Conservation (phyloP, 2,888 invertebrate genomes). For the Euplagia quadripunctaria region DNA sequence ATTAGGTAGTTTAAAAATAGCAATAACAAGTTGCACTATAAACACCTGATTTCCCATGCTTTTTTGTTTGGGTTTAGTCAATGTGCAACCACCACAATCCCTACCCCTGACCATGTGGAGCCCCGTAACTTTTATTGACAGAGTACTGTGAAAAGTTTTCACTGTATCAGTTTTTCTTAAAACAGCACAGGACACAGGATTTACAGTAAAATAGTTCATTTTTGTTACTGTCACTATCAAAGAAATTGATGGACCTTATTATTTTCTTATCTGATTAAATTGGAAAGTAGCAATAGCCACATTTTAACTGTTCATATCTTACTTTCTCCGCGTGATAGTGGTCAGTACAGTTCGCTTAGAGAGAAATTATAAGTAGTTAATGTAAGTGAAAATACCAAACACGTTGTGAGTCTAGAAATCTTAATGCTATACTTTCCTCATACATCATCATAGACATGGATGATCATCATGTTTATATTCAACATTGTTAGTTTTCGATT, state of each 20-base stretch:
- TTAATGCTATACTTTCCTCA: background rate
- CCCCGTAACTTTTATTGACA: too few relatives aligned
- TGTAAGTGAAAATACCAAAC: background rate
- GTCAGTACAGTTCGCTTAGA: constrained; percentile 44
- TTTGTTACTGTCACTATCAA: background rate
- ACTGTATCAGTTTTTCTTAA: too few relatives aligned
- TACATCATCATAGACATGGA: background rate
- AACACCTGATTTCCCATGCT: too few relatives aligned
- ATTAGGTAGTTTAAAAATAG: too few relatives aligned
- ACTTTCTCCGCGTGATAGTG: constrained; percentile 47
- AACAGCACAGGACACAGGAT: too few relatives aligned
- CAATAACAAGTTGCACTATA: too few relatives aligned
- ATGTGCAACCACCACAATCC: too few relatives aligned
- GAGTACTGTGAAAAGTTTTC: too few relatives aligned
- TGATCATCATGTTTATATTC: too few relatives aligned
- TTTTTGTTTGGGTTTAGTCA: too few relatives aligned
- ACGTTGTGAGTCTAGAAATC: background rate
- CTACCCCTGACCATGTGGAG: too few relatives aligned
- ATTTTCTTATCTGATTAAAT: constrained; percentile 38
- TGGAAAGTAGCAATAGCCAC: constrained; percentile 41
- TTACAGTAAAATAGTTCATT: background rate
- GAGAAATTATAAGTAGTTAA: constrained; percentile 7
- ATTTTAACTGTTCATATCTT: constrained; percentile 36
- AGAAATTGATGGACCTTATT: constrained; percentile 20
- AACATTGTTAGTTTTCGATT: too few relatives aligned